Evolutionary conservation across 2,888 invertebrate genomes (phyloP), one percentile per base, ranked within the genome.

Genomic region (Limnephilus auricula): DNA sequence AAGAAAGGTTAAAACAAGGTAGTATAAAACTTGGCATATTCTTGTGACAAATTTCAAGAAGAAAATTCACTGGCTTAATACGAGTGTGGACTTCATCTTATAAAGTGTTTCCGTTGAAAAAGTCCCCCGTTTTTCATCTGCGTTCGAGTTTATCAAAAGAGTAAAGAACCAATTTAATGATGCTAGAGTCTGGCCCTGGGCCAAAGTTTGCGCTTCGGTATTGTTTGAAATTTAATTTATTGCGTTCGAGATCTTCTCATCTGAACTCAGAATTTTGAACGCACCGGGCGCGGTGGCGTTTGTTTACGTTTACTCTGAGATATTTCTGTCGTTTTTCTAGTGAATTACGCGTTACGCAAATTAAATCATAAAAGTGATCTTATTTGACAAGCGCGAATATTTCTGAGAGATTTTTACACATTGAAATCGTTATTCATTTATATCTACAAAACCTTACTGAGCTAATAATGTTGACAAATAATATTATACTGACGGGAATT

Each of bases 191-290:
- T 92, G 92, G 92, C 89, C 13, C 12, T 2, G 18, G 18, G 91
- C 92, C 92, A 92, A 91, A 30, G 45, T 37, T 88, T 50, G 40
- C 83, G 83, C 84, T 90, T 89, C 83, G 79, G 90, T 84, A 92
- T 92, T 92, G 90, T 92, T 92, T 92, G 89, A 92, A 92, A 90
- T 82, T 45, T 65, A 80, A 91, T 92, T 90, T 92, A 92, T 87
- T 80, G 83, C 84, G 45, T 40, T 90, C 82, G 89, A 90, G 82
- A 91, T 92, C 31, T 89, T 82, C 40, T 78, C 50, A 90, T 86
- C 79, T 34, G 31, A 90, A 90, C 9, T 65, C 65, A n/a, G 65
- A 25, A 45, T 3, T 25, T 25, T 6, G 25, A 6, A 25, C 65
- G 50, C 45, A 45, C 45, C 45, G 45, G 65, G n/a, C n/a, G 65